Base-by-base conservation (phyloP, 2,888 invertebrate genomes). In the Cerastis leucographa region DNA sequence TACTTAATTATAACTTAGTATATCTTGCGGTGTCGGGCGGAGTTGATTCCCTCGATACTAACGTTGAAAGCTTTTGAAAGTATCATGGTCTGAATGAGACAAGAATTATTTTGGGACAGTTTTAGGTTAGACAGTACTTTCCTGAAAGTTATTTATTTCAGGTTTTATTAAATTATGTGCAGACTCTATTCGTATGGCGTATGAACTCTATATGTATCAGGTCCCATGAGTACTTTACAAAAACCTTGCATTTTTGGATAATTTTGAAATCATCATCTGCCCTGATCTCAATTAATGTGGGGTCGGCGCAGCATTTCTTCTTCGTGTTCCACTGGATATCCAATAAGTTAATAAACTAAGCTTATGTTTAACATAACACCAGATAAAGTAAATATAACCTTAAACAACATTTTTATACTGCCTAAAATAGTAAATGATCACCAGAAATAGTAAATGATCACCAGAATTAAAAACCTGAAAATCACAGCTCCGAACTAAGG, bases 1-100 rank as follows among this genome's bases (percentile, higher is more conserved):
- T 78, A 78, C 84, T 87, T 84, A 81, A 85, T 85, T 88, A 82
- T 87, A 84, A 88, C 81, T 88, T 76, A 66, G 76, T 85, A 59
- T 75, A 83, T 72, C 56, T 66, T 64, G 81, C 25, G 67, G 66
- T 22, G 66, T 19, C 69, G 64, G 66, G 51, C 44, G 25, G 7
- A 19, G 35, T 44, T 71, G 59, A 42, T 64, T 81, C 82, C 77
- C 54, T 49, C 22, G 85, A 85, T 83, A 66, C 12, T 42, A 64
- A n/a, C 49, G 62, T 51, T 62, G 65, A 85, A 77, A 85, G 76
- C 71, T 66, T 54, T 46, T 51, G 22, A 40, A 66, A 66, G 44
- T 51, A 66, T 59, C 29, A 46, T n/a, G 44, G 17, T 35, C 11
- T 25, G 17, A 56, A 81, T 40, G 22, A 25, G 11, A 44, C 17